Conservation (phyloP, 1,140 invertebrate genomes). For the Ceratina australensis region DNA sequence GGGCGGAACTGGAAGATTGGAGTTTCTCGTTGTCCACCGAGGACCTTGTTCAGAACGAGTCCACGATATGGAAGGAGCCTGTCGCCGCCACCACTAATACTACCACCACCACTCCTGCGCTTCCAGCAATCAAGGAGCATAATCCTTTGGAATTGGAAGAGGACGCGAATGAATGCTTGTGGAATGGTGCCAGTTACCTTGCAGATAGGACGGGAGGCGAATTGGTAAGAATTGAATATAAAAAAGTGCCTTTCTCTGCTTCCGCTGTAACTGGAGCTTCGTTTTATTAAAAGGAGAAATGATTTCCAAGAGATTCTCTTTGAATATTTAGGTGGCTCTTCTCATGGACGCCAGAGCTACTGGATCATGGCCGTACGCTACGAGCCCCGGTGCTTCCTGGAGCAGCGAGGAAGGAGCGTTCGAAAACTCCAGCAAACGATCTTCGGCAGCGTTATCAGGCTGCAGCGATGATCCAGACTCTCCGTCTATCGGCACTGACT, state of each 20-base stretch:
- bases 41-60: conserved; percentile 81
- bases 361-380: conserved; percentile 73
- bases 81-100: conserved; percentile 79
- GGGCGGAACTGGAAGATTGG: conserved; percentile 89
- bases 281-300: too few relatives aligned
- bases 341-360: conserved; percentile 70
- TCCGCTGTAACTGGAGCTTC: too few relatives aligned
- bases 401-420: conserved; percentile 73
- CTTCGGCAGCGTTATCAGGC: conserved; percentile 84
- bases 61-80: conserved; percentile 74
- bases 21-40: conserved; percentile 86
- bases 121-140: conserved; percentile 87
- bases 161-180: conserved; percentile 86
- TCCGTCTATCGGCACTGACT: conserved; percentile 86
- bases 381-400: conserved; percentile 73
- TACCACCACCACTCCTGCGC: conserved; percentile 81
- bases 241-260: too few relatives aligned
- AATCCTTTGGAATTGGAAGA: conserved; percentile 86
- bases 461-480: conserved; percentile 83
- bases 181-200: conserved; percentile 85
- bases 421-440: conserved; percentile 81
- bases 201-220: conserved; percentile 80
- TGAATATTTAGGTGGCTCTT: conserved; percentile 64
- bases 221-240: conserved; percentile 66
- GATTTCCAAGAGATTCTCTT: background rate